phyloP scores from a whole-genome alignment of 2,888 invertebrate genomes.

The Oscheius sp. region DNA sequence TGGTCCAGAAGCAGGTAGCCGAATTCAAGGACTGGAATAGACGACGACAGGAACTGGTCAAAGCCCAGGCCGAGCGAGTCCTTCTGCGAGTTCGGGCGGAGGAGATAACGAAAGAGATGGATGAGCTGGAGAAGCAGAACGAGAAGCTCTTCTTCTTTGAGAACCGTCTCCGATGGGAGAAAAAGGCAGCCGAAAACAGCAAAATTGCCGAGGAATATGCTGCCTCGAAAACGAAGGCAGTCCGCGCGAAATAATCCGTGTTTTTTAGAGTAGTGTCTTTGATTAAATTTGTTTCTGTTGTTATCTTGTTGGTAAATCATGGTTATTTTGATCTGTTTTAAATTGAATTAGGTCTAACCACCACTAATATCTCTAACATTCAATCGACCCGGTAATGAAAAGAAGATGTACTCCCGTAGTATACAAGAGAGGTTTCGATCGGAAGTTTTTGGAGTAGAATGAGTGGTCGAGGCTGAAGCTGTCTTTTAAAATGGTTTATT shows the following conservation, averaged over 20 bases:
- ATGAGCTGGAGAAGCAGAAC: slow-evolving; percentile 46
- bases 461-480: no score
- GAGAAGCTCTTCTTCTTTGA: slow-evolving; percentile 62
- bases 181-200: slow-evolving; percentile 52
- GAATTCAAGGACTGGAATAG: slow-evolving; percentile 58
- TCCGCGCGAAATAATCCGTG: background rate
- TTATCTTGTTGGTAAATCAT: background rate
- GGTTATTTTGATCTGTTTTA: background rate
- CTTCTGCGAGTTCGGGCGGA: slow-evolving; percentile 52
- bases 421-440: no score
- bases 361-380: no score
- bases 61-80: slow-evolving; percentile 64
- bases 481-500: no score
- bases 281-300: background rate
- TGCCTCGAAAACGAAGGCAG: background rate
- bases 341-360: no score
- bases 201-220: slow-evolving; percentile 56
- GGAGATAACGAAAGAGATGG: slow-evolving; percentile 49
- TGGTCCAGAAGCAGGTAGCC: slow-evolving; percentile 47
- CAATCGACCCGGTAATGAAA: no score
- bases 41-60: slow-evolving; percentile 50
- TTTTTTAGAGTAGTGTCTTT: slow-evolving; percentile 24
- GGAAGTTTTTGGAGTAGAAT: no score
- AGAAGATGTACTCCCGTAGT: no score
- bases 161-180: slow-evolving; percentile 56